phyloP scores from a whole-genome alignment of 1,140 invertebrate genomes.

The Aphis craccivora region DNA sequence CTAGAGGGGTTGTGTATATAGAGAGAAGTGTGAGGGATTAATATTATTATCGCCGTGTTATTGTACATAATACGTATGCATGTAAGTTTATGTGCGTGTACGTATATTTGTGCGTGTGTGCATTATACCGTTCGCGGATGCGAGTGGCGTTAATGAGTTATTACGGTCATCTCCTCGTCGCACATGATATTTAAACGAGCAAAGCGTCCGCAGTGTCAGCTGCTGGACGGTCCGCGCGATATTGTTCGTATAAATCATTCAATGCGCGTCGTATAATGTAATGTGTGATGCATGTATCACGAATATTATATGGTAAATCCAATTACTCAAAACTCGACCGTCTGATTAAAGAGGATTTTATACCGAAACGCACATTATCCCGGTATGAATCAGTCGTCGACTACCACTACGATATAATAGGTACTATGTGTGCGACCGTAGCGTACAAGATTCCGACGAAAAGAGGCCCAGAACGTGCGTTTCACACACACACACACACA shows the following conservation, averaged over 20 bases:
- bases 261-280: neutral
- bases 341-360: neutral
- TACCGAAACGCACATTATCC: neutral
- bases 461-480: neutral
- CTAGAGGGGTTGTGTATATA: neutral
- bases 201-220: neutral
- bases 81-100: neutral
- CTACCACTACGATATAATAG: neutral
- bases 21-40: neutral
- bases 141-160: conserved; percentile 50
- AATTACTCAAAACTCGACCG: conserved; percentile 18
- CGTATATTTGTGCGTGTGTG: too few relatives aligned
- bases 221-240: conserved; percentile 2
- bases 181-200: conserved; percentile 2
- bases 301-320: neutral
- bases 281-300: neutral
- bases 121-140: conserved; percentile 23
- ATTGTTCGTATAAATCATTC: neutral
- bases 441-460: neutral
- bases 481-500: too few relatives aligned
- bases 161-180: conserved; percentile 32
- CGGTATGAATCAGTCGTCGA: neutral
- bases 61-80: neutral
- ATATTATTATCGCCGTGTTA: neutral
- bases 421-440: neutral